Evolutionary conservation across 2,888 invertebrate genomes (phyloP).

Genomic region (Cosmorhoe ocellata): DNA sequence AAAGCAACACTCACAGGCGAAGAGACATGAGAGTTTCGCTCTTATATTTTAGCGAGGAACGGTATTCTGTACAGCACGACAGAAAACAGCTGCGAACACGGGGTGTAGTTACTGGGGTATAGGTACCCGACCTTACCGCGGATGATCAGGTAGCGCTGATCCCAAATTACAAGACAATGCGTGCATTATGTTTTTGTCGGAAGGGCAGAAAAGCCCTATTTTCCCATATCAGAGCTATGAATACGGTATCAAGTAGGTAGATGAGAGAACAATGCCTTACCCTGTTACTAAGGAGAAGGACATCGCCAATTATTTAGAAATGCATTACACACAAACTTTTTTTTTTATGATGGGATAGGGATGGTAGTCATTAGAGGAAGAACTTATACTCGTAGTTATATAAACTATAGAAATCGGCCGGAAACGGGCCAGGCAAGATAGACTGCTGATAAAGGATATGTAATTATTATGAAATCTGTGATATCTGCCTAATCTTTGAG

Average conservation of each 20-base stretch:
- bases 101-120: neutral
- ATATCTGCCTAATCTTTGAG: too few species aligned
- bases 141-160: slow-evolving; percentile 18
- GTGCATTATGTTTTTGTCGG: slow-evolving; percentile 3
- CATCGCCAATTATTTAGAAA: slow-evolving; percentile 7
- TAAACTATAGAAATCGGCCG: too few species aligned
- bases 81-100: slow-evolving; percentile 2
- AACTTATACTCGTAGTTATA: too few species aligned
- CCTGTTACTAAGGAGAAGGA: slow-evolving; percentile 17
- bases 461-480: too few species aligned
- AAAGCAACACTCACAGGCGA: neutral
- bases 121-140: neutral
- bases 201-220: slow-evolving; percentile 3
- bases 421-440: slow-evolving; percentile 9
- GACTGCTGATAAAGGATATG: slow-evolving; percentile 1
- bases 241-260: slow-evolving; percentile 10
- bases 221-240: too few species aligned
- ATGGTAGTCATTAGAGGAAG: too few species aligned
- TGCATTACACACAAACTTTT: too few species aligned
- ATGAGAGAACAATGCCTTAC: slow-evolving; percentile 8
- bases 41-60: slow-evolving; percentile 11
- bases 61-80: slow-evolving; percentile 3
- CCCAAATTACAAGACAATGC: slow-evolving; percentile 67
- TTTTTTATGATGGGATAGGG: too few species aligned
- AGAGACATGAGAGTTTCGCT: slow-evolving; percentile 13